Conservation (phyloP, 2,113 vertebrate genomes). For the Cardinalis cardinalis region DNA sequence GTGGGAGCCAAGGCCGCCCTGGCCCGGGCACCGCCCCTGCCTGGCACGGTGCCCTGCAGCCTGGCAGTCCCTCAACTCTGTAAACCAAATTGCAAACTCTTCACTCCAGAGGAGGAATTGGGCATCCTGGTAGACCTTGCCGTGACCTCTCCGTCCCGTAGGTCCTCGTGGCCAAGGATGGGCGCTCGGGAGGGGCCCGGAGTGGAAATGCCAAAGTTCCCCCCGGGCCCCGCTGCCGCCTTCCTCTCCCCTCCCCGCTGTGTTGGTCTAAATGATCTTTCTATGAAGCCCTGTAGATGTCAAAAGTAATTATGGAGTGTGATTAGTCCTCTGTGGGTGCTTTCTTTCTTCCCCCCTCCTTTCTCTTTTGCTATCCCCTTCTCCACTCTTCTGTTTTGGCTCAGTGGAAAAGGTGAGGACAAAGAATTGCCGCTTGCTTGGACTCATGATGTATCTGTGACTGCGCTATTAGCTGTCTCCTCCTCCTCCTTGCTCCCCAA, state of each 20-base stretch:
- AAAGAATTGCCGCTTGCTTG: conserved; percentile 77
- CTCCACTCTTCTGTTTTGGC: conserved; percentile 67
- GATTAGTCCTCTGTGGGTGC: conserved; percentile 81
- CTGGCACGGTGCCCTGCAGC: not conserved
- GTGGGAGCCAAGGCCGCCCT: not conserved
- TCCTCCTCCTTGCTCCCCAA: conserved; percentile 60
- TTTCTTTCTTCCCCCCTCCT: conserved; percentile 65
- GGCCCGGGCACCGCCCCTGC: not conserved
- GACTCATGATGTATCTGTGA: conserved; percentile 79
- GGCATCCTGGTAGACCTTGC: conserved; percentile 30
- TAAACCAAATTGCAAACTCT: conserved; percentile 34
- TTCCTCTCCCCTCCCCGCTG: conserved; percentile 51
- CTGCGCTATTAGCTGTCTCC: conserved; percentile 77
- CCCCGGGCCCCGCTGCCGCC: not conserved
- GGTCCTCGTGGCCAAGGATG: conserved; percentile 42
- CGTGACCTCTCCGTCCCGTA: not conserved
- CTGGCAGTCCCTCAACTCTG: not conserved
- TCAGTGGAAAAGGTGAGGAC: conserved; percentile 76
- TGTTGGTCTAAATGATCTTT: conserved; percentile 72
- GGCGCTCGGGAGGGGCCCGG: conserved; percentile 58
- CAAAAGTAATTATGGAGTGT: conserved; percentile 84
- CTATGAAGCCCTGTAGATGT: conserved; percentile 75
- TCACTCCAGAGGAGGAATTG: conserved; percentile 38
- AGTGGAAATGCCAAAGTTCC: not conserved
- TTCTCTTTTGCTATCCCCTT: conserved; percentile 65